Evolutionary conservation across 23 tunicate genomes (phyloP).

Genomic region (Halocynthia aurantium): DNA sequence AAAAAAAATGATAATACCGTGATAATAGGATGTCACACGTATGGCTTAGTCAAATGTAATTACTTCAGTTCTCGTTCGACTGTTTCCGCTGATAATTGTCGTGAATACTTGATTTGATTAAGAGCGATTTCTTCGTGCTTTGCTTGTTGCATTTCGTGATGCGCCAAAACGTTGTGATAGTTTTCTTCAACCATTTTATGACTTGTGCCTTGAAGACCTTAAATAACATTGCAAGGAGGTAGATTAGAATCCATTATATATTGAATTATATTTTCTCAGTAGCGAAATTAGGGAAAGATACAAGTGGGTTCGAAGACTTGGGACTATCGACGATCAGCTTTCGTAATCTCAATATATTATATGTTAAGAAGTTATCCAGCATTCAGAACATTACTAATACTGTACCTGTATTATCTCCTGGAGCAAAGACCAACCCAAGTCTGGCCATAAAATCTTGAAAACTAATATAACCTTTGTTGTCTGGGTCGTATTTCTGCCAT

Average conservation of each 20-base stretch:
- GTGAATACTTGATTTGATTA: conserved; percentile 59
- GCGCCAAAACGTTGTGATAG: conserved; percentile 42
- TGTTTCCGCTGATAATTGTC: conserved; percentile 52
- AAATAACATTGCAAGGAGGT: no score
- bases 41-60: neutral
- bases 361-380: no score
- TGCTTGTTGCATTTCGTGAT: conserved; percentile 60
- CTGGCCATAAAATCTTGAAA: conserved; percentile 60
- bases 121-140: conserved; percentile 74
- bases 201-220: conserved; percentile 91
- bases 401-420: conserved; percentile 76
- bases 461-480: conserved; percentile 63
- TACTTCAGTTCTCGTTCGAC: conserved; percentile 86
- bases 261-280: no score
- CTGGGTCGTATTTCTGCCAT: conserved; percentile 78
- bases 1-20: neutral
- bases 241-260: no score
- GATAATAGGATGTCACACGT: neutral
- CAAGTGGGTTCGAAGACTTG: no score
- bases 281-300: no score
- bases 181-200: conserved; percentile 82
- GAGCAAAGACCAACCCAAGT: conserved; percentile 45
- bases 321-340: neutral
- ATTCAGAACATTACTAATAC: no score
- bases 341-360: neutral